Percentiles rank a stretch among this genome's conserved stretches.
Conservation (phyloP, 2,888 invertebrate species). For the Sphaerophoria taeniata region DNA sequence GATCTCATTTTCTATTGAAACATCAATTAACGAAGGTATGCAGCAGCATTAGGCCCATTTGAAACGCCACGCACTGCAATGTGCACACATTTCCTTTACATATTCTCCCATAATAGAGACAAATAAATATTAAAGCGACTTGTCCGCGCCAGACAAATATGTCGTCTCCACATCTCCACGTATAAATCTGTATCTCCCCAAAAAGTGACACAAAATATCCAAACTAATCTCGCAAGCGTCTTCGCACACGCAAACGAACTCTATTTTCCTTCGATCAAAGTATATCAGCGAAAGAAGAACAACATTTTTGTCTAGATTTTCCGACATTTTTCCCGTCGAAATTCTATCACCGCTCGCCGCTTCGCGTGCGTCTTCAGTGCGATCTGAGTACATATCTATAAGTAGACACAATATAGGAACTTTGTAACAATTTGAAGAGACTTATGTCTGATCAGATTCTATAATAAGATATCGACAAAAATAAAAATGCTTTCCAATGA, state of each 20-base stretch:
- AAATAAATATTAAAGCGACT: slow-evolving; percentile 58
- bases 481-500: slow-evolving; percentile 55
- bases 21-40: slow-evolving; percentile 68
- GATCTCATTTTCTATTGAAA: slow-evolving; percentile 44
- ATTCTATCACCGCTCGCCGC: slow-evolving; percentile 46
- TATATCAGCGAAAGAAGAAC: neutral
- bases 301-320: slow-evolving; percentile 54
- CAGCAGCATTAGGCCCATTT: neutral
- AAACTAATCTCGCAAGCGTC: slow-evolving; percentile 31
- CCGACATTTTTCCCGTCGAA: slow-evolving; percentile 32
- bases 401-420: slow-evolving; percentile 4
- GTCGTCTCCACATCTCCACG: slow-evolving; percentile 53
- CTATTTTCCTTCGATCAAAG: neutral
- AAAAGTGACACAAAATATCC: slow-evolving; percentile 57
- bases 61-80: neutral
- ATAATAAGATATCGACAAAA: slow-evolving; percentile 71
- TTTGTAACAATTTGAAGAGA: slow-evolving; percentile 37
- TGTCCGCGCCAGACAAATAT: slow-evolving; percentile 61
- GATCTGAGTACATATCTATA: neutral
- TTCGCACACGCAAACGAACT: slow-evolving; percentile 31
- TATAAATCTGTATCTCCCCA: slow-evolving; percentile 18
- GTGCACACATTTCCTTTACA: slow-evolving; percentile 56
- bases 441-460: slow-evolving; percentile 73
- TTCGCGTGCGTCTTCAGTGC: neutral
- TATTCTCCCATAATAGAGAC: slow-evolving; percentile 51